Percentiles rank a stretch among this genome's conserved stretches.
Conservation (phyloP, 1,140 invertebrate genomes). For the Colletes latitarsis region DNA sequence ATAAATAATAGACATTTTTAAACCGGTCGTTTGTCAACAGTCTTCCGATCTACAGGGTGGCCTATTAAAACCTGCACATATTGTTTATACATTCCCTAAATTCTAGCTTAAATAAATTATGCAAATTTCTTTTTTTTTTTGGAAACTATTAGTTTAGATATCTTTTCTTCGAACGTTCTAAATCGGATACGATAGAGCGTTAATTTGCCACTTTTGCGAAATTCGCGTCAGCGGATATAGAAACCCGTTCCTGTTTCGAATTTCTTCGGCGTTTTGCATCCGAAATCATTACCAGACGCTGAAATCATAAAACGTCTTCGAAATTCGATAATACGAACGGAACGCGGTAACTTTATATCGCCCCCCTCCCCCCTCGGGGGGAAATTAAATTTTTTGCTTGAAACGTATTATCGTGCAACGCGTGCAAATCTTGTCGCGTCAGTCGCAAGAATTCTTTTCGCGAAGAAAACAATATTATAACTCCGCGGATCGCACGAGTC, state of each 20-base stretch:
- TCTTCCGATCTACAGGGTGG: no score
- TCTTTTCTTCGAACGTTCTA: not conserved
- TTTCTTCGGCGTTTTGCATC: not conserved
- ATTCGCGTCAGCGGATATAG: not conserved
- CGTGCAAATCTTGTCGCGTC: not conserved
- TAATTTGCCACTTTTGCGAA: not conserved
- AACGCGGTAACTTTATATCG: not conserved
- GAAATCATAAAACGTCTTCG: conserved; percentile 7
- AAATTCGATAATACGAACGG: conserved; percentile 12
- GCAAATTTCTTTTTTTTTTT: no score
- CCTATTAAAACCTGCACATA: not conserved
- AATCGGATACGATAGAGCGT: conserved; percentile 2
- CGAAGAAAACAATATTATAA: not conserved
- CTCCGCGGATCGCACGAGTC: not conserved
- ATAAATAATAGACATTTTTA: no score
- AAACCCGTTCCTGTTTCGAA: not conserved
- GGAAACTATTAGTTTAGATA: no score
- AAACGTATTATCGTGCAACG: not conserved
- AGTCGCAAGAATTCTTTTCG: not conserved
- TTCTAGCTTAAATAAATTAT: no score
- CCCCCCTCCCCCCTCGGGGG: not conserved
- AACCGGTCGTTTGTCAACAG: no score
- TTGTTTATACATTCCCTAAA: not conserved
- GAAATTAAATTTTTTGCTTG: not conserved
- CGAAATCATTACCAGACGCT: not conserved